Evolutionary conservation across 2,888 invertebrate species (phyloP).

Genomic region (Zootermopsis nevadensis): DNA sequence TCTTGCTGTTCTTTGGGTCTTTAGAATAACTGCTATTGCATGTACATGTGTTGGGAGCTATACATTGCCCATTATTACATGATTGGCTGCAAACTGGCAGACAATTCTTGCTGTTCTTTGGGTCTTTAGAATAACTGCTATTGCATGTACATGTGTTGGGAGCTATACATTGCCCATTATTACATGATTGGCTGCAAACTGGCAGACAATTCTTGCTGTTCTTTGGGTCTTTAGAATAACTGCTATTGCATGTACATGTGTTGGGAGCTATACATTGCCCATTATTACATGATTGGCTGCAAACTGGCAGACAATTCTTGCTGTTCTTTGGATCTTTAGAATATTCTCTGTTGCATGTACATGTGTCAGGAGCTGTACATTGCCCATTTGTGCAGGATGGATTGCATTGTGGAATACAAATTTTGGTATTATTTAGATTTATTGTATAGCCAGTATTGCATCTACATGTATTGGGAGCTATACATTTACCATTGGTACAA

Average conservation of each 20-base stretch:
- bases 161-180: not conserved
- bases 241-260: not conserved
- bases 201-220: constrained; percentile 1
- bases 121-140: not conserved
- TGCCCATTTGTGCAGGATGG: not conserved
- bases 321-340: constrained; percentile 10
- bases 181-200: not conserved
- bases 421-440: not conserved
- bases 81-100: not conserved
- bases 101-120: not conserved
- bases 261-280: not conserved
- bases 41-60: not conserved
- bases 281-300: not conserved
- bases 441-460: constrained; percentile 42
- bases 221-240: constrained; percentile 35
- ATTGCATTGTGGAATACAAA: not conserved
- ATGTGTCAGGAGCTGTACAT: constrained; percentile 7
- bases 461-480: constrained; percentile 28
- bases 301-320: not conserved
- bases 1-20: not conserved
- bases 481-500: constrained; percentile 36
- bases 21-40: not conserved
- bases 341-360: constrained; percentile 1
- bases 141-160: constrained; percentile 7
- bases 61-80: not conserved